A percentile compares a stretch with the other conserved stretches of the same genome.
Evolutionary conservation across 2,888 invertebrate genomes (phyloP).

Genomic region (Catotricha subobsoleta): DNA sequence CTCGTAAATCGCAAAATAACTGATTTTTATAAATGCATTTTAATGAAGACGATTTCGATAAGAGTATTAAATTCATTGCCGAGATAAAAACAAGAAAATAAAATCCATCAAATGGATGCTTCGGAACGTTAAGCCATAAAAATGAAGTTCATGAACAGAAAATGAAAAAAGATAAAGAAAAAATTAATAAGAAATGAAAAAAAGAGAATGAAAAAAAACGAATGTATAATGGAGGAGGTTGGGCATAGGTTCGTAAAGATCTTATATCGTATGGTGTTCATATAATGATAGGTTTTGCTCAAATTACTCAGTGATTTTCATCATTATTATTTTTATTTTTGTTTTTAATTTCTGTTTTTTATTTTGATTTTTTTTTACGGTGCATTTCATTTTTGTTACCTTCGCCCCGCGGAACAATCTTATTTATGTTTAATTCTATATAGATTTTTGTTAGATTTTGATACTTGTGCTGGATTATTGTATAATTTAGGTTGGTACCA

Average conservation of each 20-base stretch:
- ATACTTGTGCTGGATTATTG: no score
- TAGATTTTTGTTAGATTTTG: no score
- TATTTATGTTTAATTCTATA: background rate
- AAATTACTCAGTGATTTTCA: constrained; percentile 2
- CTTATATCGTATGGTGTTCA: constrained; percentile 2
- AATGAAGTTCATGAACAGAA: no score
- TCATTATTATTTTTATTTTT: background rate
- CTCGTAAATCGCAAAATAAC: background rate
- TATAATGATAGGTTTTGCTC: constrained; percentile 1
- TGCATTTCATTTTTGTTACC: background rate
- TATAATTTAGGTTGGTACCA: no score
- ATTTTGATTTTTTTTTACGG: background rate
- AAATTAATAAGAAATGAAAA: no score
- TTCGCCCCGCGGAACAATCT: background rate
- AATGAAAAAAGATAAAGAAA: background rate
- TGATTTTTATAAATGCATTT: background rate
- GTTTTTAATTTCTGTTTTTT: no score
- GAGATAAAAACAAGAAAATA: no score
- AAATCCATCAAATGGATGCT: no score
- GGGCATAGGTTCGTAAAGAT: background rate
- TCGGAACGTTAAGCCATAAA: no score
- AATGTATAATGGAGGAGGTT: background rate
- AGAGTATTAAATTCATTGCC: no score
- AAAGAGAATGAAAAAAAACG: background rate
- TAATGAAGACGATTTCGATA: background rate